phyloP scores from a whole-genome alignment of 2,797 vertebrate species.

The Erpetoichthys calabaricus region DNA sequence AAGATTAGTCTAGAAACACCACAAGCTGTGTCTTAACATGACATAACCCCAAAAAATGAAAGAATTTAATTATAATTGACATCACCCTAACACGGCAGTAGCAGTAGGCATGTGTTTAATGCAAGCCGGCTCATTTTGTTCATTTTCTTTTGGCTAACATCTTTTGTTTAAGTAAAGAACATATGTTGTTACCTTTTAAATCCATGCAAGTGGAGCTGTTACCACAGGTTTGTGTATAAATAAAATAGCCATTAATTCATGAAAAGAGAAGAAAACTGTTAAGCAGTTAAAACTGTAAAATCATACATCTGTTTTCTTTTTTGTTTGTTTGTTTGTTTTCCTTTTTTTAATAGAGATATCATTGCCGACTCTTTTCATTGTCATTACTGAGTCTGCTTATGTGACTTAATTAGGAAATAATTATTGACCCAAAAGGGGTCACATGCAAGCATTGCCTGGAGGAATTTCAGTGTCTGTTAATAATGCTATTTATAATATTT shows the following conservation, averaged over 20 bases:
- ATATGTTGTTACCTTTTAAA: conserved; percentile 54
- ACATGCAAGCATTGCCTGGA: no score
- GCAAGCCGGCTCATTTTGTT: conserved; percentile 46
- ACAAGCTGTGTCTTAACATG: conserved; percentile 37
- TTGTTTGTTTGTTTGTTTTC: conserved; percentile 5
- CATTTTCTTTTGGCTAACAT: conserved; percentile 62
- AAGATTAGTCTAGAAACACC: conserved; percentile 17
- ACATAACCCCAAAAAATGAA: conserved; percentile 30
- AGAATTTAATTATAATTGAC: conserved; percentile 62
- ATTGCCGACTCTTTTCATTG: no score
- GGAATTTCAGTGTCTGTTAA: no score
- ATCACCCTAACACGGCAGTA: conserved; percentile 59
- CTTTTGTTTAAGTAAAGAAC: conserved; percentile 57
- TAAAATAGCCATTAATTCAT: conserved; percentile 53
- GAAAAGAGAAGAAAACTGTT: conserved; percentile 43
- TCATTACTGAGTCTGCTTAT: no score
- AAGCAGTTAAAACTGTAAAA: conserved; percentile 42
- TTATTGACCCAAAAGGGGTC: no score
- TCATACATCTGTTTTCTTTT: conserved; percentile 39
- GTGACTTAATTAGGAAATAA: no score
- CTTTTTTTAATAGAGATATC: no score
- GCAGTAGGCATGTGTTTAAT: not conserved
- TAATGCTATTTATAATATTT: no score
- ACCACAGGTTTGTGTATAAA: conserved; percentile 52
- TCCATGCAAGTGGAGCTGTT: conserved; percentile 51